Base-by-base conservation (phyloP, 2,113 vertebrate species). In the Fregetta grallaria region DNA sequence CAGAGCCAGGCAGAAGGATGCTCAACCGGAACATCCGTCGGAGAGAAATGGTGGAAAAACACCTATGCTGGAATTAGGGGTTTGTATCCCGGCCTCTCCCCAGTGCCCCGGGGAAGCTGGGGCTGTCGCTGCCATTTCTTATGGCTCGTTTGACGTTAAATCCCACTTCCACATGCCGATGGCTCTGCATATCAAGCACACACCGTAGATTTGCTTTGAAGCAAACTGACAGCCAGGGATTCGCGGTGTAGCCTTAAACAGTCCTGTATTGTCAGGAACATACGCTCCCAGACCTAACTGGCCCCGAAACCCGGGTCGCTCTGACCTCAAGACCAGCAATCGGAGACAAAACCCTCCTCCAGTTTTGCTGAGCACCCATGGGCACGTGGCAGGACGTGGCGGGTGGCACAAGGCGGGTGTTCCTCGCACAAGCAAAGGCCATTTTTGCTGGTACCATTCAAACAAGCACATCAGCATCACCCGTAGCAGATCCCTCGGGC, bases 281-380 rank as follows among this genome's bases (percentile, higher is more conserved):
- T 6, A 8, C 2, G 2, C 52, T 49, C 40, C 42, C 22, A 44
- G 42, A 29, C 21, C 12, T 7, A 21, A 11, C 15, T 2, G 14
- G 10, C 76, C 49, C 36, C 11, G 0, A 25, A 30, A 38, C 16
- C 22, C 1, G 0, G 15, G 19, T 13, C 1, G 1, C 17, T 40
- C 29, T 63, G 36, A 65, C 77, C 77, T 26, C 22, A 44, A n/a
- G 38, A 30, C 3, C 23, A 47, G 34, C 44, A 23, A 65, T 44
- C 34, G 44, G 36, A 65, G 65, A 29, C 58, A 22, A 42, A 53
- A 13, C 11, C 58, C 22, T 45, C 58, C 50, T 18, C 42, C 22
- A 1, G 23, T 7, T 56, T 8, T 36, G 42, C 76, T 15, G n/a
- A 49, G 47, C 25, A 15, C 16, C 53, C 9, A 2, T 2, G 45